These are phyloP conservation scores for Calonectris borealis DNA, from an alignment of 2,113 vertebrate species.

Conservation along the genomic window DNA sequence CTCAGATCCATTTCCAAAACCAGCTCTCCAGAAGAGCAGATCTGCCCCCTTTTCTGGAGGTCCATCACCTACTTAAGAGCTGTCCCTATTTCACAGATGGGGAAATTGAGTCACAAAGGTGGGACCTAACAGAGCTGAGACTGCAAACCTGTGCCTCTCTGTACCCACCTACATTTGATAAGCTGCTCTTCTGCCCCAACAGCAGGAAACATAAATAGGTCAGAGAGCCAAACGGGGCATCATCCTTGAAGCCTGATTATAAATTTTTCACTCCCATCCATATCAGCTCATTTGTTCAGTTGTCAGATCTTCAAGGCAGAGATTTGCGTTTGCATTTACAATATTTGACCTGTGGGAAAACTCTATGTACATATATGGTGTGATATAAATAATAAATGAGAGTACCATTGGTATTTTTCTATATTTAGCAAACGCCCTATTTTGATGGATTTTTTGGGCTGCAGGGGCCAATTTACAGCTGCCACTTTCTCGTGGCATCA, in stretches of 20 bases:
- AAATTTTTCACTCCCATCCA: conserved; percentile 2
- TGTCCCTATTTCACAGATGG: not conserved
- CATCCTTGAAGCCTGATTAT: not conserved
- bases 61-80: not conserved
- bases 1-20: not conserved
- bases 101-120: conserved; percentile 4
- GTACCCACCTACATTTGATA: conserved; percentile 6
- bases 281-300: conserved; percentile 35
- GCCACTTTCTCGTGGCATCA: conserved; percentile 46
- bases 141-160: not conserved
- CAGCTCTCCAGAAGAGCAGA: not conserved
- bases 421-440: conserved; percentile 62
- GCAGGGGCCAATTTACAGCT: conserved; percentile 46
- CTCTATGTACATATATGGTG: conserved; percentile 45
- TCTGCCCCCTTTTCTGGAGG: not conserved
- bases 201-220: conserved; percentile 25
- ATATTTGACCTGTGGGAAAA: conserved; percentile 47
- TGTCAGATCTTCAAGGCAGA: conserved; percentile 42
- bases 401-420: conserved; percentile 42
- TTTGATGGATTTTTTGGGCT: conserved; percentile 58
- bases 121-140: not conserved
- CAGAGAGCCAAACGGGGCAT: conserved; percentile 10
- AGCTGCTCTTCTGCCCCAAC: not conserved
- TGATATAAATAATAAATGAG: conserved; percentile 71
- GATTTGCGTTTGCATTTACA: conserved; percentile 47